These are phyloP conservation scores for Uropetala carovei DNA, from an alignment of 2,888 invertebrate species.

Conservation along the genomic window DNA sequence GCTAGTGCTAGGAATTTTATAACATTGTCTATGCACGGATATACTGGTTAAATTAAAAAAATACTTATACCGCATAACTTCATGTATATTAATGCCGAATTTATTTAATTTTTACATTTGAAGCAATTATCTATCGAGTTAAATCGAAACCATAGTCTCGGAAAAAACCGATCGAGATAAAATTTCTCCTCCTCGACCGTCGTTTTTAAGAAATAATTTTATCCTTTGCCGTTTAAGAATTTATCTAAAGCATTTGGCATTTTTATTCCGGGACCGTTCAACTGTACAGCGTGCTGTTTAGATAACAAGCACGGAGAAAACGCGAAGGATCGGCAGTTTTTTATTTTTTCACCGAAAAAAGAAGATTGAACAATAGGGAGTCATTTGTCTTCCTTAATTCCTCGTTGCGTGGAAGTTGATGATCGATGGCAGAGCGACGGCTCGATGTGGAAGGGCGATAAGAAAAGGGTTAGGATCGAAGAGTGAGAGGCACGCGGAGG, in stretches of 20 bases:
- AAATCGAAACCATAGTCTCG: background rate
- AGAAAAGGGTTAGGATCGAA: slow-evolving; percentile 43
- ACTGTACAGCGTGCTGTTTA: slow-evolving; percentile 20
- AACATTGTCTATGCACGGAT: no score
- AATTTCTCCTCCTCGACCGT: background rate
- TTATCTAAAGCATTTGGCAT: slow-evolving; percentile 45
- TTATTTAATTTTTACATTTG: no score
- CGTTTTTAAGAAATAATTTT: background rate
- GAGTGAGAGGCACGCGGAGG: background rate
- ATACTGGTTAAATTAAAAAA: no score
- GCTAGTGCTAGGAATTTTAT: no score
- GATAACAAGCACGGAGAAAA: slow-evolving; percentile 34
- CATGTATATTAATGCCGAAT: no score
- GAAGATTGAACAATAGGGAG: slow-evolving; percentile 41
- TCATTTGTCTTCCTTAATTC: slow-evolving; percentile 63
- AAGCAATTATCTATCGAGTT: slow-evolving; percentile 2
- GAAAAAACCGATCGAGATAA: background rate
- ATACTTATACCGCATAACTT: no score
- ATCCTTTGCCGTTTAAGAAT: slow-evolving; percentile 25
- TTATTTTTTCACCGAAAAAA: slow-evolving; percentile 34
- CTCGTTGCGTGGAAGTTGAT: slow-evolving; percentile 57
- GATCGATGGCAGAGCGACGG: slow-evolving; percentile 57
- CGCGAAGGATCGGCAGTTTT: background rate
- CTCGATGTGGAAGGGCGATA: slow-evolving; percentile 38
- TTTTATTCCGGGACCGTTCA: background rate